Evolutionary conservation across 2,797 vertebrate genomes (phyloP).

Genomic region (Malurus leucopterus): DNA sequence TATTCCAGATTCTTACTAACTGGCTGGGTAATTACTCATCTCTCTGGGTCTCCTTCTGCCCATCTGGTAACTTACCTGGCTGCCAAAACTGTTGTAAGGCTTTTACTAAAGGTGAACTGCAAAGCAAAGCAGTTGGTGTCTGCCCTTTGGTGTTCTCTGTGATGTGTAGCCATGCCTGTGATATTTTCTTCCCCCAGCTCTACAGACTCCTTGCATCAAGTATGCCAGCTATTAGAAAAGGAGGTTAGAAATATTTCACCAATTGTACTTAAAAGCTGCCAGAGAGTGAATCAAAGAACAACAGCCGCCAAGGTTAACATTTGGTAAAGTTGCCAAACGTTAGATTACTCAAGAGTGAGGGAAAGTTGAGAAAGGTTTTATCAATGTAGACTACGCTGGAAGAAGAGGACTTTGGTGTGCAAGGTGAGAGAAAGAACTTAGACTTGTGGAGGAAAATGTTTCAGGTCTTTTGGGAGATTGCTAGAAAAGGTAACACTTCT

Average conservation of each 20-base stretch:
- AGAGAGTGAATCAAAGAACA: background rate
- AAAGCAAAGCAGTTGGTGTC: constrained; percentile 18
- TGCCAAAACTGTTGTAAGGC: constrained; percentile 47
- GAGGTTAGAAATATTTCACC: constrained; percentile 4
- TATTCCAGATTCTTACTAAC: constrained; percentile 55
- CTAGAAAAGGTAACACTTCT: background rate
- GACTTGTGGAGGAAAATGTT: background rate
- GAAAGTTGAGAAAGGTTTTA: constrained; percentile 17
- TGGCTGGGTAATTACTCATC: constrained; percentile 61
- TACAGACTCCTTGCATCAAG: background rate
- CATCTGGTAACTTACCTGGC: constrained; percentile 44
- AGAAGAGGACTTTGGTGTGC: constrained; percentile 38
- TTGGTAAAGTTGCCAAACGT: background rate
- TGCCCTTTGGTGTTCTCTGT: constrained; percentile 48
- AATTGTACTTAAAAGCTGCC: background rate
- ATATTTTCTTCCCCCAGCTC: constrained; percentile 6
- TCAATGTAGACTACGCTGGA: constrained; percentile 13
- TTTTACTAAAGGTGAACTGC: constrained; percentile 54
- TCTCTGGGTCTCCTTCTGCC: constrained; percentile 57
- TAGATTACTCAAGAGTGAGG: background rate
- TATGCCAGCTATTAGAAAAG: background rate
- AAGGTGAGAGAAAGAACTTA: constrained; percentile 21
- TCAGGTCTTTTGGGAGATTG: background rate
- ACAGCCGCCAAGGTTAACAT: background rate
- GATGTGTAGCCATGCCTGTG: constrained; percentile 2